Conservation (phyloP, 2,888 invertebrate genomes). For the Drosophila conformis region DNA sequence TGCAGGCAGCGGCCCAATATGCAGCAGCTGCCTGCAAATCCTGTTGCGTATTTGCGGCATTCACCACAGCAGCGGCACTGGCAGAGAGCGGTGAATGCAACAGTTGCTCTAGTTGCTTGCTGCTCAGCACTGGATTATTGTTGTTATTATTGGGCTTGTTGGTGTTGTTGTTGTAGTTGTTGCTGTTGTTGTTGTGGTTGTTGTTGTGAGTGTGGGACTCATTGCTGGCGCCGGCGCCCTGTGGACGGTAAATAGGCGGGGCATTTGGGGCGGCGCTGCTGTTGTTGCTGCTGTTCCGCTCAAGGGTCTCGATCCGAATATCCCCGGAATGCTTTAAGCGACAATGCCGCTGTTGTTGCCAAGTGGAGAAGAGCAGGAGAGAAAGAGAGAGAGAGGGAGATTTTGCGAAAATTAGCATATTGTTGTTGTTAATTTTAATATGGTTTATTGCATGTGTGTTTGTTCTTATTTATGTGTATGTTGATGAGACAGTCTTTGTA, state of each 20-base stretch:
- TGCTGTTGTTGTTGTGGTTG: conserved; percentile 46
- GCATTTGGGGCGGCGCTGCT: conserved; percentile 52
- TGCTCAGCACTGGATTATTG: conserved; percentile 62
- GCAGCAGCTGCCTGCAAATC: conserved; percentile 81
- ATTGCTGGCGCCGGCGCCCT: conserved; percentile 77
- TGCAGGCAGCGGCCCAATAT: conserved; percentile 77
- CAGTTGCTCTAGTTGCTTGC: conserved; percentile 70
- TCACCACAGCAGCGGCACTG: conserved; percentile 73
- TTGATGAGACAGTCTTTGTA: conserved; percentile 6
- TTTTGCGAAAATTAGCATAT: conserved; percentile 27
- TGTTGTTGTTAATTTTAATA: background rate
- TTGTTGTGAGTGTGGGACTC: conserved; percentile 60
- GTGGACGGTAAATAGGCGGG: conserved; percentile 82
- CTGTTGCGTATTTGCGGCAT: conserved; percentile 75
- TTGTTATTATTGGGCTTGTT: conserved; percentile 38
- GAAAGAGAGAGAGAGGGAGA: conserved; percentile 4
- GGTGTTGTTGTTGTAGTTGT: conserved; percentile 48
- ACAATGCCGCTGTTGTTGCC: conserved; percentile 88
- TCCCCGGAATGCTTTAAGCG: conserved; percentile 92
- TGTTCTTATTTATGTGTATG: conserved; percentile 16
- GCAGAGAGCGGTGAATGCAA: conserved; percentile 73
- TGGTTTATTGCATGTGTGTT: conserved; percentile 16
- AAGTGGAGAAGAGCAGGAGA: conserved; percentile 8
- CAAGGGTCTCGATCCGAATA: conserved; percentile 88
- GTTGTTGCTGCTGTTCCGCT: conserved; percentile 70